Evolutionary conservation across 1,140 invertebrate genomes (phyloP).

Genomic region (Parapsyche elsis): DNA sequence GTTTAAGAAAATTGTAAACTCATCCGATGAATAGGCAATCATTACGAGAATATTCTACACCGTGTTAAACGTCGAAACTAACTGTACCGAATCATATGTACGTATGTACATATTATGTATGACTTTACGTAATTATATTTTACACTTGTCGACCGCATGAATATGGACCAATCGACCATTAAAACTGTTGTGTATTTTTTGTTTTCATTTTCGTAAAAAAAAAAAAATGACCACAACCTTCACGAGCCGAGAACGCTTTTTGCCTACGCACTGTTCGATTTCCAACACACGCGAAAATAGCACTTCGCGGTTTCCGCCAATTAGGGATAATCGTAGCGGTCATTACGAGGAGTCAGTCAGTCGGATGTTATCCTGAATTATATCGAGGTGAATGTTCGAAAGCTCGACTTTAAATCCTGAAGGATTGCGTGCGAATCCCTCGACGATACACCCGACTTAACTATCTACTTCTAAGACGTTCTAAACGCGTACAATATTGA

Average conservation of each 20-base stretch:
- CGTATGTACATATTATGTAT: too few species aligned
- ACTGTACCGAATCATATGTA: too few species aligned
- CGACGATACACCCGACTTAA: neutral
- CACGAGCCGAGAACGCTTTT: neutral
- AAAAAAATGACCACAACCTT: too few species aligned
- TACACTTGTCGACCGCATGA: neutral
- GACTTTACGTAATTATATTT: too few species aligned
- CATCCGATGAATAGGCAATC: neutral
- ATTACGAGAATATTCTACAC: neutral
- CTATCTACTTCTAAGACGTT: too few species aligned
- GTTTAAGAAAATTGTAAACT: conserved; percentile 10
- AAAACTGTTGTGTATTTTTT: neutral
- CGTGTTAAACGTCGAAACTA: too few species aligned
- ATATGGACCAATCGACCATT: neutral
- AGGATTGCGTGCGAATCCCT: conserved; percentile 12
- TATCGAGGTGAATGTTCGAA: conserved; percentile 4
- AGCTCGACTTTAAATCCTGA: neutral
- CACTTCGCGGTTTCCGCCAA: conserved; percentile 36
- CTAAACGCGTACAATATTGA: too few species aligned
- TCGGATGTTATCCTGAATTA: conserved; percentile 21
- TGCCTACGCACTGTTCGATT: neutral
- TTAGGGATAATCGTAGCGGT: conserved; percentile 24
- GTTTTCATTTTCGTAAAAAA: too few species aligned
- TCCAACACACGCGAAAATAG: conserved; percentile 1
- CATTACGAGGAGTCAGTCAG: conserved; percentile 31